Conservation (phyloP, 2,113 vertebrate genomes). For the Anas platyrhynchos region DNA sequence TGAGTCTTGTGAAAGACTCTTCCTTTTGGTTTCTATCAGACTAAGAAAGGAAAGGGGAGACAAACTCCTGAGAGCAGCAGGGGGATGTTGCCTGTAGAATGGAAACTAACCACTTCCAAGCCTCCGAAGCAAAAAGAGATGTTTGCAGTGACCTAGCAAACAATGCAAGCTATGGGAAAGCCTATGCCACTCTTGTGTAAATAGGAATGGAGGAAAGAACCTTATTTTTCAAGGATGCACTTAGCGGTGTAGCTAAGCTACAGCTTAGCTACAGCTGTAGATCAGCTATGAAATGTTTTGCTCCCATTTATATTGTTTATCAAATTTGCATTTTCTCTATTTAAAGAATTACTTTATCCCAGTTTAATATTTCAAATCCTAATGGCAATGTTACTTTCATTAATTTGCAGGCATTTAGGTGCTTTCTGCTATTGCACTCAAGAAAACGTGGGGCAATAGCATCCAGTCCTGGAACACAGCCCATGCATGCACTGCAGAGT, state of each 20-base stretch:
- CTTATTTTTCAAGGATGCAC: background rate
- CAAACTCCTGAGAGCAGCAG: background rate
- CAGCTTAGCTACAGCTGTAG: background rate
- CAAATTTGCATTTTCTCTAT: background rate
- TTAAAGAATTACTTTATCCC: background rate
- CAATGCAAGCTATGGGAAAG: background rate
- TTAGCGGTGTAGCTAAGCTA: background rate
- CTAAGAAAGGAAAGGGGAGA: background rate
- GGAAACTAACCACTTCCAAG: background rate
- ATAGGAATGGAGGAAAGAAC: background rate
- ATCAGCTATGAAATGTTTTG: background rate
- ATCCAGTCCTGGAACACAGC: background rate
- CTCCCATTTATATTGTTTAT: background rate
- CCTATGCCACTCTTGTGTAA: background rate
- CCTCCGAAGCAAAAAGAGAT: background rate
- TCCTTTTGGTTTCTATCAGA: background rate
- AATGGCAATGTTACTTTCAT: background rate
- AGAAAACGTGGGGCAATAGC: background rate
- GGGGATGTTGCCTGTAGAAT: background rate
- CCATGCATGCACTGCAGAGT: background rate
- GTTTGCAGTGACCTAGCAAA: background rate
- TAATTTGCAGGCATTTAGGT: background rate
- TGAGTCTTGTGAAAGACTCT: background rate
- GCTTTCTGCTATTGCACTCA: background rate
- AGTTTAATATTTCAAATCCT: background rate